phyloP scores from a whole-genome alignment of 2,797 vertebrate species.

The Leptatherina wallacei region DNA sequence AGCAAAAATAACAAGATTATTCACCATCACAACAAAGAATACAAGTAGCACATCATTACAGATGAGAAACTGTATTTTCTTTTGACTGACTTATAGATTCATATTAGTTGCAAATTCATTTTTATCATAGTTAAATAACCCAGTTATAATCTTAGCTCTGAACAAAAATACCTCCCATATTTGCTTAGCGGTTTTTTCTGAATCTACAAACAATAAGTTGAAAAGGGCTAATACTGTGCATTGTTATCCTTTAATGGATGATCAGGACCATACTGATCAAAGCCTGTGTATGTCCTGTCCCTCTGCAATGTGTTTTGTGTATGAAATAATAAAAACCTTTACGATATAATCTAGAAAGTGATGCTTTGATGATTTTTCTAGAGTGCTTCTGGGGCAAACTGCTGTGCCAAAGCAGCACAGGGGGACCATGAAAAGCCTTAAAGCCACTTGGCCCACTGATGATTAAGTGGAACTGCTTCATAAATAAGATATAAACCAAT shows the following conservation, averaged over 20 bases:
- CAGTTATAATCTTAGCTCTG: neutral
- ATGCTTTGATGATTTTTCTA: neutral
- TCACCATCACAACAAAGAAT: neutral
- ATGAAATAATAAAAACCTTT: slow-evolving; percentile 11
- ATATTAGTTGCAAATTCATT: neutral
- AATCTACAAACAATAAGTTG: neutral
- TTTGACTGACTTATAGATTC: neutral
- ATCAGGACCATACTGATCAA: neutral
- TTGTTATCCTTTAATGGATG: neutral
- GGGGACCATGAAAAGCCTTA: neutral
- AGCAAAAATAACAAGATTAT: neutral
- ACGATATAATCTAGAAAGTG: neutral
- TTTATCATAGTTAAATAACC: neutral
- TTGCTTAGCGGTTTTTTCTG: neutral
- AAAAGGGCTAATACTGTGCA: neutral
- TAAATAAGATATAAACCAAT: neutral
- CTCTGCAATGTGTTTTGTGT: slow-evolving; percentile 2
- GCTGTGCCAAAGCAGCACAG: neutral
- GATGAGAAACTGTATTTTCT: neutral
- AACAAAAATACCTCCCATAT: neutral
- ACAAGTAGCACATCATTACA: too few relatives aligned
- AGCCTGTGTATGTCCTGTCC: neutral
- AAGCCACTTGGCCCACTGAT: neutral
- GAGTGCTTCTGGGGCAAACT: neutral
- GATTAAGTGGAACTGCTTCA: neutral